Conservation (phyloP, 2,113 vertebrate genomes). For the Steatornis caripensis region DNA sequence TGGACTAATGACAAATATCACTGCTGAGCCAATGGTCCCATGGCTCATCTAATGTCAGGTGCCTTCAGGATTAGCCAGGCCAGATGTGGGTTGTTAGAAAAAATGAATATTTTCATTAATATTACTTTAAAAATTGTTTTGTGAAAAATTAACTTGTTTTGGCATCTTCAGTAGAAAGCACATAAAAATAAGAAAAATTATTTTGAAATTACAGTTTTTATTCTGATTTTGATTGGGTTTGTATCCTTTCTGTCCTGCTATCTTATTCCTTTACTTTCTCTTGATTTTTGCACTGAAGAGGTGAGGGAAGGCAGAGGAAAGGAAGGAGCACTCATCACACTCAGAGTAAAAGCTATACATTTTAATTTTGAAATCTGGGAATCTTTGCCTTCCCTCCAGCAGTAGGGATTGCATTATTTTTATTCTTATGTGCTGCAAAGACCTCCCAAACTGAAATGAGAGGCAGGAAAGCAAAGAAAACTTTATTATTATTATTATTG, state of each 20-base stretch:
- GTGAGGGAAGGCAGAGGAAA: not conserved
- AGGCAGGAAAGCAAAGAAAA: not conserved
- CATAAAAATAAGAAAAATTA: not conserved
- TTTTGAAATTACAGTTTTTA: not conserved
- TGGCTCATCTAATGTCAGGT: constrained; percentile 46
- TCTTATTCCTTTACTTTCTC: not conserved
- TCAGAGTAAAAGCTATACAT: not conserved
- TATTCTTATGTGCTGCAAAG: not conserved
- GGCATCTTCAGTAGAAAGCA: not conserved
- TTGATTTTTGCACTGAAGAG: not conserved
- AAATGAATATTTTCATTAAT: constrained; percentile 40
- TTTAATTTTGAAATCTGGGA: not conserved
- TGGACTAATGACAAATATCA: constrained; percentile 54
- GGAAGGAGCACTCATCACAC: not conserved
- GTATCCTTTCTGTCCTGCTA: not conserved
- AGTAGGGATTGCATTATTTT: not conserved
- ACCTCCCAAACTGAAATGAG: not conserved
- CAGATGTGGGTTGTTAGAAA: constrained; percentile 34
- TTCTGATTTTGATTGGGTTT: not conserved
- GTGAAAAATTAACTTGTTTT: not conserved
- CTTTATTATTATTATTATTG: not conserved
- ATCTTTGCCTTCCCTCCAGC: not conserved
- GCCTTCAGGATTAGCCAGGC: constrained; percentile 50
- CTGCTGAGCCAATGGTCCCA: not conserved
- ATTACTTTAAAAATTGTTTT: not conserved